These are phyloP conservation scores for Baronia brevicornis DNA, from an alignment of 2,888 invertebrate species.

Conservation along the genomic window DNA sequence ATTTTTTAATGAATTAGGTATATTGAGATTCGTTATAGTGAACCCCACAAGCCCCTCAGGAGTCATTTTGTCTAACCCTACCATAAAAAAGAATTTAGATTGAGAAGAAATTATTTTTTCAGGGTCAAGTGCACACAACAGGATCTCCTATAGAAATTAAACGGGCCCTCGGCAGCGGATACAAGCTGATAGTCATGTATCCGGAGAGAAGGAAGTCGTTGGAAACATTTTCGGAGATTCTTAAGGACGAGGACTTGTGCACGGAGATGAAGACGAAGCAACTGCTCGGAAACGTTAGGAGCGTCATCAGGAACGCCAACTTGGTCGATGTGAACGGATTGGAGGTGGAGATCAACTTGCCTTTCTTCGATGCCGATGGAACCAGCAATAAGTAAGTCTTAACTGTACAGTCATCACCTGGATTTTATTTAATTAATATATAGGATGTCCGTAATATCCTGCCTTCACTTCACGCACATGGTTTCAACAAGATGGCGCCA, in stretches of 20 bases:
- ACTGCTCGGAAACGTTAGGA: constrained; percentile 50
- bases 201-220: constrained; percentile 22
- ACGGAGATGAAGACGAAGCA: constrained; percentile 51
- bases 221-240: constrained; percentile 12
- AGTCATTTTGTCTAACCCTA: too few relatives aligned
- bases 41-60: too few relatives aligned
- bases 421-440: too few relatives aligned
- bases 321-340: constrained; percentile 46
- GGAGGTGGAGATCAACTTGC: constrained; percentile 62
- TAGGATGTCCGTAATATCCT: too few relatives aligned
- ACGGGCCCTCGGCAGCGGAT: constrained; percentile 72
- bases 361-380: constrained; percentile 69
- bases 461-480: too few relatives aligned
- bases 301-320: constrained; percentile 60
- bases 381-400: constrained; percentile 69
- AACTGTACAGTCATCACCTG: too few relatives aligned
- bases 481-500: too few relatives aligned
- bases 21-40: too few relatives aligned
- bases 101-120: constrained; percentile 5
- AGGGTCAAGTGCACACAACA: constrained; percentile 74
- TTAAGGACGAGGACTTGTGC: constrained; percentile 22
- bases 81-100: too few relatives aligned
- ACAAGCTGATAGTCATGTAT: constrained; percentile 66
- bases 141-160: constrained; percentile 76
- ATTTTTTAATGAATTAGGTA: too few relatives aligned